Evolutionary conservation across 2,113 vertebrate species (phyloP).

Genomic region (Emydocephalus ijimae): DNA sequence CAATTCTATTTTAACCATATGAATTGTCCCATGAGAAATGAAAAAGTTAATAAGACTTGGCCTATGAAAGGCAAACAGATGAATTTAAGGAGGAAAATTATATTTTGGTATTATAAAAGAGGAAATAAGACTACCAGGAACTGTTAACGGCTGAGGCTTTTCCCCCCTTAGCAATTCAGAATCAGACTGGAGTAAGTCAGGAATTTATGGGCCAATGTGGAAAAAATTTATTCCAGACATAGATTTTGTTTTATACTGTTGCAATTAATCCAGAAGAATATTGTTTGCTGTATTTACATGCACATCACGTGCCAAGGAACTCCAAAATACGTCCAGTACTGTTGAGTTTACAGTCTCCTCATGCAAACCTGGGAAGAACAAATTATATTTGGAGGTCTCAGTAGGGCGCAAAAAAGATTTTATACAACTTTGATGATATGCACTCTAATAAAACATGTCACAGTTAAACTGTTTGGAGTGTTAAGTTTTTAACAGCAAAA

Average conservation of each 20-base stretch:
- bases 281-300: slow-evolving; percentile 22
- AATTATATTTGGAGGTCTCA: slow-evolving; percentile 39
- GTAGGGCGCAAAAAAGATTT: not conserved
- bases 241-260: slow-evolving; percentile 53
- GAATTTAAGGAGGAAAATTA: slow-evolving; percentile 70
- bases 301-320: not conserved
- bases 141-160: slow-evolving; percentile 63
- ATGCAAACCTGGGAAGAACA: slow-evolving; percentile 27
- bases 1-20: slow-evolving; percentile 73
- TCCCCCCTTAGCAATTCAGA: slow-evolving; percentile 68
- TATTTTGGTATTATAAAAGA: slow-evolving; percentile 74
- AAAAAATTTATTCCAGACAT: slow-evolving; percentile 61
- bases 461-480: not conserved
- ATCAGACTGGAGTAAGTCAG: slow-evolving; percentile 73
- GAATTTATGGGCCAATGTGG: slow-evolving; percentile 59
- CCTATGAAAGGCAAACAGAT: slow-evolving; percentile 62
- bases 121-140: slow-evolving; percentile 74
- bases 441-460: not conserved
- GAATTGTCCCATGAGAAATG: slow-evolving; percentile 69
- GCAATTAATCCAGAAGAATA: slow-evolving; percentile 29
- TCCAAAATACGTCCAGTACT: not conserved
- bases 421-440: not conserved
- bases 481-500: not conserved
- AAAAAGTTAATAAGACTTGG: slow-evolving; percentile 61
- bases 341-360: not conserved